phyloP scores from a whole-genome alignment of 1,140 invertebrate genomes.

The Chrysoperla carnea region DNA sequence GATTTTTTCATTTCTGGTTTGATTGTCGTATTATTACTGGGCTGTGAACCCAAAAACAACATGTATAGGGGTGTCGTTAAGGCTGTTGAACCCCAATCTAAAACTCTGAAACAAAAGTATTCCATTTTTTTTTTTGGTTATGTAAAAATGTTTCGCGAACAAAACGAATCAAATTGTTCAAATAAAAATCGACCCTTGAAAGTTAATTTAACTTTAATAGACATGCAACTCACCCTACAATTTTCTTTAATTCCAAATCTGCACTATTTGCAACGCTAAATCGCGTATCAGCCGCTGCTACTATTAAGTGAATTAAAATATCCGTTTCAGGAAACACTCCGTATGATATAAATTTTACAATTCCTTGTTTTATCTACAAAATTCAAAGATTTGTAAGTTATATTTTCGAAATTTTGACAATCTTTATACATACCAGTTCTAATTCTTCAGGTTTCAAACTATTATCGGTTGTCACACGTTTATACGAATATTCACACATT shows the following conservation, averaged over 20 bases:
- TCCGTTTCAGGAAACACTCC: constrained; percentile 60
- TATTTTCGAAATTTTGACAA: constrained; percentile 1
- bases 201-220: too few species aligned
- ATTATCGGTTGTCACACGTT: constrained; percentile 58
- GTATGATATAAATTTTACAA: constrained; percentile 64
- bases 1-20: constrained; percentile 44
- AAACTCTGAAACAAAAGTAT: constrained; percentile 29
- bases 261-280: constrained; percentile 63
- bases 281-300: constrained; percentile 73
- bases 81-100: constrained; percentile 55
- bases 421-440: constrained; percentile 37
- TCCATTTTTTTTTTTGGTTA: neutral
- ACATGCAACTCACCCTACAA: constrained; percentile 34
- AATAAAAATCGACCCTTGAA: too few species aligned
- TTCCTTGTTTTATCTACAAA: constrained; percentile 49
- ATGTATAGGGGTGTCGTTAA: constrained; percentile 56
- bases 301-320: constrained; percentile 57
- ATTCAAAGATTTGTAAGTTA: too few species aligned
- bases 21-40: constrained; percentile 32
- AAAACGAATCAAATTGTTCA: too few species aligned
- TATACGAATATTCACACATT: constrained; percentile 61
- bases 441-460: constrained; percentile 63
- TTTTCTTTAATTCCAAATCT: constrained; percentile 54
- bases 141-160: neutral
- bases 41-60: constrained; percentile 56